A percentile compares a stretch with the other conserved stretches of the same genome.
phyloP scores from a whole-genome alignment of 2,888 invertebrate genomes.

The Nymphalis polychloros region DNA sequence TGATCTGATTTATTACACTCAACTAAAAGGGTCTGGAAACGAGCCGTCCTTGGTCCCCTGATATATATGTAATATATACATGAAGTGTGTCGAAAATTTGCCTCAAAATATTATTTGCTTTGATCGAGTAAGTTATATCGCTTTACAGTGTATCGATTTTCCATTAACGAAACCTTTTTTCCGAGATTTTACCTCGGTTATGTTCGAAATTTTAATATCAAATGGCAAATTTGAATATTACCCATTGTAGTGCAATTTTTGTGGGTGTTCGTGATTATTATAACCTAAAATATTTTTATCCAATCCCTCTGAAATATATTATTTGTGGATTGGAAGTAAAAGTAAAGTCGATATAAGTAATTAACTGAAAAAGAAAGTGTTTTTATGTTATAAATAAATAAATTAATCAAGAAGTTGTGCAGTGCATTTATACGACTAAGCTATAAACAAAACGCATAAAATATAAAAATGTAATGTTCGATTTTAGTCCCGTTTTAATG shows the following conservation, averaged over 20 bases:
- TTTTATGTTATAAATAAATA: too few species aligned
- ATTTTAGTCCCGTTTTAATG: too few species aligned
- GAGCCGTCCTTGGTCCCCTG: slow-evolving; percentile 64
- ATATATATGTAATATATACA: slow-evolving; percentile 67
- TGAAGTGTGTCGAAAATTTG: slow-evolving; percentile 73
- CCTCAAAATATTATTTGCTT: slow-evolving; percentile 66
- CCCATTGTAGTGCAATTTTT: neutral
- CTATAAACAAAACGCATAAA: too few species aligned
- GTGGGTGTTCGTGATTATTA: too few species aligned
- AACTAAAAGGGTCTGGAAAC: slow-evolving; percentile 77
- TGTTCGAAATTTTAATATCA: slow-evolving; percentile 6
- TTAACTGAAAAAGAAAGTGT: too few species aligned
- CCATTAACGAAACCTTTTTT: slow-evolving; percentile 37
- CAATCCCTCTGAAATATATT: too few species aligned
- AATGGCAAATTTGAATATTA: slow-evolving; percentile 5
- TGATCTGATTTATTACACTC: slow-evolving; percentile 73
- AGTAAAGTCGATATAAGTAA: too few species aligned
- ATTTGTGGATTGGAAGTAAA: too few species aligned
- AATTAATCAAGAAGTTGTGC: too few species aligned
- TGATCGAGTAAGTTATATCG: slow-evolving; percentile 53
- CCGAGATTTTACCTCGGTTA: slow-evolving; percentile 13
- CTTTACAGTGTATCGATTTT: slow-evolving; percentile 49
- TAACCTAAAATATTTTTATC: too few species aligned
- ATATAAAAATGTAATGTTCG: too few species aligned
- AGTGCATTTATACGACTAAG: too few species aligned